Conservation (phyloP, 1,140 invertebrate genomes). For the Zeugodacus cucurbitae region DNA sequence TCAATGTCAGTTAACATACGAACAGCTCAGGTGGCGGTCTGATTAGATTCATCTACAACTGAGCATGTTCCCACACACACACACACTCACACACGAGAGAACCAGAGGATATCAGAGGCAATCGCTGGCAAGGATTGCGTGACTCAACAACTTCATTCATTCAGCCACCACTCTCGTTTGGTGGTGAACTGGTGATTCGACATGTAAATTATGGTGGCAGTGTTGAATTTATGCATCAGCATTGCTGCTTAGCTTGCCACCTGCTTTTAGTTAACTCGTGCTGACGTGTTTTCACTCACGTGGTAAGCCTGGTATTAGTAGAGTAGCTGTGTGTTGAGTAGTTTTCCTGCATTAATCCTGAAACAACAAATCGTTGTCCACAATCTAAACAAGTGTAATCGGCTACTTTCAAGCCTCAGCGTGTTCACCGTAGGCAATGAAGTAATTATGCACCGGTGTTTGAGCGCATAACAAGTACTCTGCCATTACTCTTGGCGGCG, state of each 20-base stretch:
- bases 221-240: background rate
- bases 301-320: background rate
- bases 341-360: background rate
- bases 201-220: background rate
- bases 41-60: background rate
- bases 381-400: background rate
- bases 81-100: background rate
- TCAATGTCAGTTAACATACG: background rate
- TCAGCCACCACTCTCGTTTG: background rate
- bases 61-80: background rate
- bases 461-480: background rate
- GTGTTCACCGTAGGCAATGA: background rate
- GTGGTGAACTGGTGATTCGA: background rate
- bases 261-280: background rate
- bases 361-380: background rate
- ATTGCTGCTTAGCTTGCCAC: background rate
- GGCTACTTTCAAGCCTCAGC: background rate
- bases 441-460: background rate
- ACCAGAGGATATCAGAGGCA: background rate
- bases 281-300: background rate
- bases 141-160: background rate
- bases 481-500: background rate
- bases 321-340: background rate
- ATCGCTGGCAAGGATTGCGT: background rate
- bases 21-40: background rate